These are phyloP conservation scores for Channa striata DNA, from an alignment of 2,797 vertebrate genomes.

Conservation along the genomic window DNA sequence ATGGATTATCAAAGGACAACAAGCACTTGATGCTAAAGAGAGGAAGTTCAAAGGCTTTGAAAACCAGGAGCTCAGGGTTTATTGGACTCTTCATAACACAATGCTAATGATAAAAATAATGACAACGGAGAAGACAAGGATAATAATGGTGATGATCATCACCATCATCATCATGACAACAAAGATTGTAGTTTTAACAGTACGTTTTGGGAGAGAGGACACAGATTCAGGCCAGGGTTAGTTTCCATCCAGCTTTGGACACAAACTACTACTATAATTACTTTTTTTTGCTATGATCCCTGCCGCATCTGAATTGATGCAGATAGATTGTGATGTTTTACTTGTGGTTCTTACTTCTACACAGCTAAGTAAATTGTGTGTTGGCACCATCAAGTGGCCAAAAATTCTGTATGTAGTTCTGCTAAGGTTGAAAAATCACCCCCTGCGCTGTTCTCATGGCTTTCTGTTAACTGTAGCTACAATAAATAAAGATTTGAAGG, in stretches of 20 bases:
- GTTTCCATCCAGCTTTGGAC: slow-evolving; percentile 1
- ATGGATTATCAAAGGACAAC: slow-evolving; percentile 54
- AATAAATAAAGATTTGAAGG: too few relatives aligned
- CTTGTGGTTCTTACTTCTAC: neutral
- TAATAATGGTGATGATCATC: too few relatives aligned
- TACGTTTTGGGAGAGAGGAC: slow-evolving; percentile 11
- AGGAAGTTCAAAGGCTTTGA: slow-evolving; percentile 62
- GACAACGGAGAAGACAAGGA: slow-evolving; percentile 15
- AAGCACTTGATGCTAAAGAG: slow-evolving; percentile 51
- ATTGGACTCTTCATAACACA: slow-evolving; percentile 40
- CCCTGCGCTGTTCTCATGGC: too few relatives aligned
- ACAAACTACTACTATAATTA: neutral
- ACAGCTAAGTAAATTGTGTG: slow-evolving; percentile 6
- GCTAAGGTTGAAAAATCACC: too few relatives aligned
- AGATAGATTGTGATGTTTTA: neutral
- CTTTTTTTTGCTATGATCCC: too few relatives aligned
- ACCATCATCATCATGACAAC: slow-evolving; percentile 1
- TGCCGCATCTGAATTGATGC: neutral
- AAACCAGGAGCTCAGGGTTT: slow-evolving; percentile 15
- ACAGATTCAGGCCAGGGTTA: neutral
- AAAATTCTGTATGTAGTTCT: slow-evolving; percentile 8
- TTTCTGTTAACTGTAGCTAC: too few relatives aligned
- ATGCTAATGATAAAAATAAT: slow-evolving; percentile 35
- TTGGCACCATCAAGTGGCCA: slow-evolving; percentile 52
- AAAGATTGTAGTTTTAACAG: slow-evolving; percentile 17